Percentiles rank a stretch among this genome's conserved stretches.
phyloP scores from a whole-genome alignment of 1,140 invertebrate species.

The Bombus waltoni region DNA sequence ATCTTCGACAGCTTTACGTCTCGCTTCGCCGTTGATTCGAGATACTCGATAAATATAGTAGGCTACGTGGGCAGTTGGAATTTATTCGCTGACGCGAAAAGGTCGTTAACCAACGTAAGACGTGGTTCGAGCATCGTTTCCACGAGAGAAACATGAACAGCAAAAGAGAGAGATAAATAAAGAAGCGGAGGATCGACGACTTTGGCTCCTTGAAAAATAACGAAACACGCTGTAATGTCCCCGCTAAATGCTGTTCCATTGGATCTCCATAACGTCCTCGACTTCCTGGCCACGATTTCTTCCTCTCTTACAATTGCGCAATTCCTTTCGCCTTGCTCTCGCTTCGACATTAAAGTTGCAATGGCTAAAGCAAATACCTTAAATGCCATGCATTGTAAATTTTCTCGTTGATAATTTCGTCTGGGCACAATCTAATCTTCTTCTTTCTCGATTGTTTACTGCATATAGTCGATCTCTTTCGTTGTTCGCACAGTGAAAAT shows the following conservation, averaged over 20 bases:
- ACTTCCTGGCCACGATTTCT: constrained; percentile 14
- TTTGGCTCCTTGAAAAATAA: constrained; percentile 32
- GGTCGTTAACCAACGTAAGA: constrained; percentile 47
- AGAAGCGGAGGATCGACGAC: constrained; percentile 33
- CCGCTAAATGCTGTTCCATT: constrained; percentile 24
- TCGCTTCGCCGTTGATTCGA: neutral
- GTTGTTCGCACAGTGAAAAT: no score
- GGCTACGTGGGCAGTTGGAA: constrained; percentile 41
- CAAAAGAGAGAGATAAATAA: neutral
- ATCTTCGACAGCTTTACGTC: constrained; percentile 9
- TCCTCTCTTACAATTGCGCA: neutral
- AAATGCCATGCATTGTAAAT: neutral
- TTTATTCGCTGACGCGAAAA: constrained; percentile 31
- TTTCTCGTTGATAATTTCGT: neutral
- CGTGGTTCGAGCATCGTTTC: neutral
- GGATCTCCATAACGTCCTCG: neutral
- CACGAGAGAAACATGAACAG: neutral
- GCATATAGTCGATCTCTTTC: neutral
- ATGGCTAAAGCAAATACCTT: neutral
- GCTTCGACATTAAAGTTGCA: neutral
- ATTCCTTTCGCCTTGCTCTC: neutral
- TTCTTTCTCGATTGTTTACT: neutral
- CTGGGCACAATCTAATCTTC: neutral
- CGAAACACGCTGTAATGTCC: constrained; percentile 45
- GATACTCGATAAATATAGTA: constrained; percentile 42